Base-by-base conservation (phyloP, 2,888 invertebrate genomes). In the Bhutanitis thaidina region DNA sequence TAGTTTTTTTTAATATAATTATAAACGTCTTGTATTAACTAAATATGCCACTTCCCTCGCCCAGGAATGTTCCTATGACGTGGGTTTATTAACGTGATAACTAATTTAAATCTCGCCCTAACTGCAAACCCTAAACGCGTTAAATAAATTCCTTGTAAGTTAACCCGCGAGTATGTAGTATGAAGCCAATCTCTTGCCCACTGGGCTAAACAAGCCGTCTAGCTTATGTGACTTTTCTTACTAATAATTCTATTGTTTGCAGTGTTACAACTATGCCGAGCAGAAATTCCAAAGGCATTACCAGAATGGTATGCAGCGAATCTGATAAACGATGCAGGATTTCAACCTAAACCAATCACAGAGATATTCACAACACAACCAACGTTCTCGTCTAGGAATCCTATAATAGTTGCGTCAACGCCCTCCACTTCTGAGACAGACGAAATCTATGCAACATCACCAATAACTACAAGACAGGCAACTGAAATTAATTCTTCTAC, bases 201-300 rank as follows among this genome's bases (percentile, higher is more conserved):
- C n/a, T 20, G 20, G 2, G 5, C 20, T 2, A 20, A 5, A 20
- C 20, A 20, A 20, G 3, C 3, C 8, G 27, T 8, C 7, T 4
- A 27, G 1, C 1, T 27, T 27, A n/a, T n/a, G n/a, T n/a, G n/a
- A 27, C 7, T 27, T 27, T 4, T 27, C 7, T 8, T 27, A 27
- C 8, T 7, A 12, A 34, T 12, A 34, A 34, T 34, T 12, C 7
- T 12, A 7, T 34, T 41, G 16, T 15, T 45, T 40, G n/a, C 84
- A 89, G 88, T 87, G 72, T 74, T 87, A 74, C 81, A 85, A 78
- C 74, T 80, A 72, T 81, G 85, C 69, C 77, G 74, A 79, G 82
- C 83, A 57, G 76, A 83, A 68, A 71, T 74, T 66, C 63, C 71
- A 16, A 70, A 73, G 50, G 67, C 72, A 43, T 49, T 67, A 55